Base-by-base conservation (phyloP, 2,888 invertebrate genomes). In the Heliconius ismenius region DNA sequence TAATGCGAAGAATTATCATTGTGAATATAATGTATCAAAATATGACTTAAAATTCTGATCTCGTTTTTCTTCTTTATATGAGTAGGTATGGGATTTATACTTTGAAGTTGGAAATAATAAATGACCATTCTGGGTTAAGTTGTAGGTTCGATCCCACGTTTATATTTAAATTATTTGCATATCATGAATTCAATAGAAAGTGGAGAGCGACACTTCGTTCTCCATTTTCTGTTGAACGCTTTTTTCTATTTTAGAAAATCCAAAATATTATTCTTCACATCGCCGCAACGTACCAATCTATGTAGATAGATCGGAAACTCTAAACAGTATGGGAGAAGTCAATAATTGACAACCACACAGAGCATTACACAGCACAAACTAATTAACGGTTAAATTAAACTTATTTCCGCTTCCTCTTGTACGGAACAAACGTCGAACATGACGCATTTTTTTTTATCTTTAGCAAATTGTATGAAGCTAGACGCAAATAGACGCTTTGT, bases 331-430 rank as follows among this genome's bases (percentile, higher is more conserved):
- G 65, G 6, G 65, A 65, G 65, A 65, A 39, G 24, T 65, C 65
- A 65, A 39, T 67, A 67, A 67, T 43, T 24, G 39, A 39, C 67
- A 67, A 67, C 24, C 67, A 67, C 39, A 39, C 39, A 39, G 67
- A 39, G 3, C 24, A 67, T 67, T 43, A 67, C 24, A 67, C 67
- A 67, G 67, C 67, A 39, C 67, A 67, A 39, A 39, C 39, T 70
- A 70, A 70, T 70, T 58, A 58, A 70, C 58, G 70, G 54, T 32
- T 70, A 21, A 70, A 70, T 54, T 58, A 58, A 28, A 70, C 26
- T 28, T 70, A 32, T 32, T 70, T 58, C 32, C 58, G 54, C 32
- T 70, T 32, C 28, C 28, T 70, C 54, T 70, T 54, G 54, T 39
- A 67, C 67, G 39, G 11, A 24, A 13, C 39, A 24, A 32, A 49